phyloP scores from a whole-genome alignment of 2,797 vertebrate species.

The Arrhamphus sclerolepis region DNA sequence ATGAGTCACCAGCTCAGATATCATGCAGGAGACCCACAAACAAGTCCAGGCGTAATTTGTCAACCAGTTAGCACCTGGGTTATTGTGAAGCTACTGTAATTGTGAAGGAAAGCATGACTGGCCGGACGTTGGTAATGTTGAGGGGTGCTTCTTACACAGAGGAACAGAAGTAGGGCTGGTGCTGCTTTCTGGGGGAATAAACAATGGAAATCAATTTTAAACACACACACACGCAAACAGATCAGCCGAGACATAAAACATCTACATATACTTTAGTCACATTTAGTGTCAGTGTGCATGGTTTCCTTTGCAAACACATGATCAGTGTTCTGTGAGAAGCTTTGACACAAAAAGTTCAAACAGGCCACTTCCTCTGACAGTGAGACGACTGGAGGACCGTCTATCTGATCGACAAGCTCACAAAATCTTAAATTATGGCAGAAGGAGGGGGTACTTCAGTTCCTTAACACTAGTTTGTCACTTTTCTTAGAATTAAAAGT shows the following conservation, averaged over 20 bases:
- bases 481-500: background rate
- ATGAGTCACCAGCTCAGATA: slow-evolving; percentile 84
- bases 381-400: slow-evolving; percentile 78
- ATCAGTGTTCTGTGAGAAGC: slow-evolving; percentile 12
- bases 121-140: slow-evolving; percentile 51
- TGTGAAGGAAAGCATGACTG: slow-evolving; percentile 82
- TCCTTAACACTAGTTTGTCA: background rate
- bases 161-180: background rate
- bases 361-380: slow-evolving; percentile 72
- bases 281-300: no score
- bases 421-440: background rate
- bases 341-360: no score
- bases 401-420: slow-evolving; percentile 50
- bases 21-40: slow-evolving; percentile 81
- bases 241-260: no score
- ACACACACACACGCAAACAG: no score
- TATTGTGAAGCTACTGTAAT: slow-evolving; percentile 73
- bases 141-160: background rate
- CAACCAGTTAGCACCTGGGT: slow-evolving; percentile 82
- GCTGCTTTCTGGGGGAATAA: background rate
- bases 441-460: background rate
- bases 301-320: slow-evolving; percentile 3
- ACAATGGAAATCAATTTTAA: no score
- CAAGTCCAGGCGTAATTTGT: slow-evolving; percentile 82
- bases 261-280: no score